Percentiles rank a stretch among this genome's conserved stretches.
These are phyloP conservation scores for Bombus pyrosoma DNA, from an alignment of 1,140 invertebrate species.

Conservation along the genomic window DNA sequence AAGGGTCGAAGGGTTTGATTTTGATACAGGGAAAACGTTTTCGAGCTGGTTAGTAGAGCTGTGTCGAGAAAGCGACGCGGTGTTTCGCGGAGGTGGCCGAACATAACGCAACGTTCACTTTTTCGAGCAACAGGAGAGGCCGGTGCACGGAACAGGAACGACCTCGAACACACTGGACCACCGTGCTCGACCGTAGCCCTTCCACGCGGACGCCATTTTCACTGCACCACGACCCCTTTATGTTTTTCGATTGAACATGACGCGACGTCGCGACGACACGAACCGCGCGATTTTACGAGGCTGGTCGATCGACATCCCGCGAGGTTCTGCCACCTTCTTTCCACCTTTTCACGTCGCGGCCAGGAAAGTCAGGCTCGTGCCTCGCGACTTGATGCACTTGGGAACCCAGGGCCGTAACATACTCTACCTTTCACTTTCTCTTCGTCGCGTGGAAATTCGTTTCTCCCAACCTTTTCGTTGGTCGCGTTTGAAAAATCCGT, in stretches of 20 bases:
- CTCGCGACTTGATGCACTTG: background rate
- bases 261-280: slow-evolving; percentile 43
- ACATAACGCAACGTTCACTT: slow-evolving; percentile 71
- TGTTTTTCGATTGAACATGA: background rate
- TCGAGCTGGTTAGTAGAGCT: slow-evolving; percentile 61
- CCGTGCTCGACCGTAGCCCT: slow-evolving; percentile 34
- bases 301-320: slow-evolving; percentile 70
- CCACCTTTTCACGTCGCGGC: slow-evolving; percentile 24
- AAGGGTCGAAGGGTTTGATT: slow-evolving; percentile 10
- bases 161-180: slow-evolving; percentile 55
- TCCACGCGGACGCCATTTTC: slow-evolving; percentile 43
- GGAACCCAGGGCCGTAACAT: slow-evolving; percentile 28
- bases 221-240: slow-evolving; percentile 15
- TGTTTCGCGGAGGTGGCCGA: slow-evolving; percentile 47
- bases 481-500: background rate
- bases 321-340: slow-evolving; percentile 67
- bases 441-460: background rate
- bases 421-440: slow-evolving; percentile 35
- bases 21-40: slow-evolving; percentile 51
- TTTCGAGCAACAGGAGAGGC: slow-evolving; percentile 52
- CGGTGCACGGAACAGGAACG: slow-evolving; percentile 36
- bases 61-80: slow-evolving; percentile 68
- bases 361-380: slow-evolving; percentile 39
- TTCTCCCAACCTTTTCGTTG: background rate
- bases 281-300: slow-evolving; percentile 56